These are phyloP conservation scores for Molossus molossus DNA, from an alignment of 2,797 vertebrate genomes.

Conservation along the genomic window DNA sequence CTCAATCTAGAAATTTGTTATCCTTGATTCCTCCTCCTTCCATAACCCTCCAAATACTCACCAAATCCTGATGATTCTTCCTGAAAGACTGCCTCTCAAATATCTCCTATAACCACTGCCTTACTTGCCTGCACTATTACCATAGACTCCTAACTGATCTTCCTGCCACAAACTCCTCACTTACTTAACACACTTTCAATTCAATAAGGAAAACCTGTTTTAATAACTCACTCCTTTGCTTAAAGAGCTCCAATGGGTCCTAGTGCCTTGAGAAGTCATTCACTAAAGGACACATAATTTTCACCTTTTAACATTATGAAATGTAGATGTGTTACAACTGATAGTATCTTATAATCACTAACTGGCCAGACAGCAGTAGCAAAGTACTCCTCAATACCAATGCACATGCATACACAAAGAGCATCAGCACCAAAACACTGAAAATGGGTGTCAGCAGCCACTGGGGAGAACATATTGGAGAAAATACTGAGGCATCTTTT, in stretches of 20 bases:
- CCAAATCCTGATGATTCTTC: neutral
- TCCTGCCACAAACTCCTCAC: neutral
- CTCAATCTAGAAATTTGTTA: constrained; percentile 20
- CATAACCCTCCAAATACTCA: neutral
- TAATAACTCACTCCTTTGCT: neutral
- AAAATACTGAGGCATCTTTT: constrained; percentile 48
- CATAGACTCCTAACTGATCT: neutral
- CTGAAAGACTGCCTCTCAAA: neutral
- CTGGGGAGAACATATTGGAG: neutral
- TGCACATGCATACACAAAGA: neutral
- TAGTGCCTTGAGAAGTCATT: neutral
- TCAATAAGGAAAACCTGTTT: neutral
- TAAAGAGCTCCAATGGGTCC: neutral
- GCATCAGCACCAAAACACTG: neutral
- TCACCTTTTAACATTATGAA: neutral
- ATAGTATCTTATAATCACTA: neutral
- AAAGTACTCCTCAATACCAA: neutral
- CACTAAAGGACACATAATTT: constrained; percentile 6
- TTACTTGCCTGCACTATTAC: neutral
- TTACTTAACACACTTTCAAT: constrained; percentile 19
- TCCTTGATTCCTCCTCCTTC: neutral
- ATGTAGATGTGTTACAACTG: neutral
- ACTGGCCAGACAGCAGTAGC: neutral
- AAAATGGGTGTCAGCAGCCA: neutral
- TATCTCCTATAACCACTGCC: neutral